Evolutionary conservation across 35 echinoderm and acorn worm species (phyloP), one percentile per base, ranked within the genome.

Genomic region (Patiria miniata): DNA sequence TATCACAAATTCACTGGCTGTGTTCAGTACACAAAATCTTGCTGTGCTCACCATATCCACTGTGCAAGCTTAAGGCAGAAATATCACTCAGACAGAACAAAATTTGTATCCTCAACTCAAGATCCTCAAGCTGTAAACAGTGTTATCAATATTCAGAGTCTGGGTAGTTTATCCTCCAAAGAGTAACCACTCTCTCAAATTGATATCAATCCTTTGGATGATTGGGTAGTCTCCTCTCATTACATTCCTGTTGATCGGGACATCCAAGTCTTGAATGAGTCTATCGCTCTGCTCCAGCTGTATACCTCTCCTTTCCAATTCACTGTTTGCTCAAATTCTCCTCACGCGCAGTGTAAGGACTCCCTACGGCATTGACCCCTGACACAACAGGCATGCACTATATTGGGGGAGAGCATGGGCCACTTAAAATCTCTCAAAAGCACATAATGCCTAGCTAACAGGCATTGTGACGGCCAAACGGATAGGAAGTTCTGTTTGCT

Each of bases 281-380:
- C n/a, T n/a, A n/a, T n/a, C n/a, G n/a, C n/a, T n/a, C n/a, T n/a
- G n/a, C n/a, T n/a, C n/a, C n/a, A n/a, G n/a, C n/a, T 73, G 65
- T 14, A 28, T 73, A 30, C 65, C 65, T 47, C 42, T 47, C 42
- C 42, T 12, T 12, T 47, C 4, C 42, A 6, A 47, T 47, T 47
- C 42, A 4, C 42, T 47, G 26, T 73, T 73, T 73, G 19, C 65
- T 34, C 65, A 73, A 73, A 73, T 73, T 73, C 65, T 73, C 26
- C 34, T 32, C 23, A 30, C 65, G 29, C 65, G 10, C 65, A 22
- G 65, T 73, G 65, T 73, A 34, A 34, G 34, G 65, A 26, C 65
- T 34, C 65, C 65, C 23, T 28, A 30, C 10, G 65, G 65, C 34
- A 73, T 28, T 73, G 65, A 73, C 65, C 65, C 26, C 34, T 73